Evolutionary conservation across 2,888 invertebrate species (phyloP), one percentile per base, ranked within the genome.

Genomic region (Malachius bipustulatus): DNA sequence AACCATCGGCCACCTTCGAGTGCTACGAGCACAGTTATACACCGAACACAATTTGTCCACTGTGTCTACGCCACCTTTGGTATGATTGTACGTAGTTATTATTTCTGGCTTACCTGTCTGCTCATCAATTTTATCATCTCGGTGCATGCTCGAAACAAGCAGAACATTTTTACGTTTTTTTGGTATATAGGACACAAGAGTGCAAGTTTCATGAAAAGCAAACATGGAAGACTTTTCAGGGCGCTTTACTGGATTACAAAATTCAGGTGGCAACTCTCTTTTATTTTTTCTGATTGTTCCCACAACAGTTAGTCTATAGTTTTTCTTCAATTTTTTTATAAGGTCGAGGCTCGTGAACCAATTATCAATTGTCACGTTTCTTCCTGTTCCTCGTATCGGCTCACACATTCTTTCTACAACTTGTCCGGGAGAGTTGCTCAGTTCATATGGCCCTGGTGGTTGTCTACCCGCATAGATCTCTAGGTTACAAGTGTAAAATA

Each of bases 291-390:
- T n/a, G n/a, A n/a, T n/a, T 47, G 36, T 48, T n/a, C n/a, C n/a
- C n/a, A n/a, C n/a, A n/a, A n/a, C n/a, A n/a, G n/a, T n/a, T n/a
- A n/a, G n/a, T n/a, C n/a, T n/a, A n/a, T n/a, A n/a, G n/a, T n/a
- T n/a, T n/a, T n/a, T n/a, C n/a, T n/a, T n/a, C n/a, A n/a, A n/a
- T n/a, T n/a, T n/a, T n/a, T n/a, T n/a, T n/a, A n/a, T n/a, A n/a
- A n/a, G n/a, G n/a, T n/a, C n/a, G n/a, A n/a, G n/a, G n/a, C n/a
- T n/a, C n/a, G n/a, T n/a, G n/a, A n/a, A 51, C 47, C 49, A 52
- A 37, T 51, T 52, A 35, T 55, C 49, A 14, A 42, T 41, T 8
- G 51, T 53, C 24, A 54, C 42, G 36, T 53, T 52, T 32, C 50
- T 35, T n/a, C 47, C 48, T 31, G 47, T 36, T 27, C 40, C 36